Conservation (phyloP, 2,797 vertebrate genomes). For the Sebastes hopkinsi region DNA sequence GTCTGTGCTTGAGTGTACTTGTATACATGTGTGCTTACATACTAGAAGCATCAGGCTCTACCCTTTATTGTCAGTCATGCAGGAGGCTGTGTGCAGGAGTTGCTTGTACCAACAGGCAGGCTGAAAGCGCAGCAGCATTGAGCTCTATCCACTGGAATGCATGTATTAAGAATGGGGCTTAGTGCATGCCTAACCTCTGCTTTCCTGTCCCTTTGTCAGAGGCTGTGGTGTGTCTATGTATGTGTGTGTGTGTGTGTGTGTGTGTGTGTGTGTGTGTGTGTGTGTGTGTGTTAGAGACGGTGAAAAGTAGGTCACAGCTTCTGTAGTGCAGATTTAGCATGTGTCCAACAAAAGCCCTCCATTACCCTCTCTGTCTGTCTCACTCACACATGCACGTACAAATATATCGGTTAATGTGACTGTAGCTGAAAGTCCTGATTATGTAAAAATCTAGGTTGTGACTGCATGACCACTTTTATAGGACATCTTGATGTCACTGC, state of each 20-base stretch:
- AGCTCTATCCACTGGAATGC: conserved; percentile 77
- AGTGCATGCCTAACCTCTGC: conserved; percentile 75
- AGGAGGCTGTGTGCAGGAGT: conserved; percentile 50
- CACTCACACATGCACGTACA: conserved; percentile 14
- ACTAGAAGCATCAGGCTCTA: conserved; percentile 15
- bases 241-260: background rate
- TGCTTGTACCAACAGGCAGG: conserved; percentile 78
- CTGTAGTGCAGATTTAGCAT: conserved; percentile 61
- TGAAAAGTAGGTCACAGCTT: conserved; percentile 79
- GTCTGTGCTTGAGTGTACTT: background rate
- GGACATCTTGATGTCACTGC: background rate
- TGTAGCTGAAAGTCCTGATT: background rate
- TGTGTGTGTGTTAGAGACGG: conserved; percentile 31
- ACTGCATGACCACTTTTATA: background rate
- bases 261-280: conserved; percentile 3
- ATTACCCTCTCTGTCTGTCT: conserved; percentile 23
- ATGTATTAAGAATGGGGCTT: conserved; percentile 78
- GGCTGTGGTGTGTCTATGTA: conserved; percentile 5
- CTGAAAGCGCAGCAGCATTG: conserved; percentile 63
- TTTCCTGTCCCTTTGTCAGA: conserved; percentile 72
- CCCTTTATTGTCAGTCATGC: conserved; percentile 49
- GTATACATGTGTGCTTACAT: conserved; percentile 2
- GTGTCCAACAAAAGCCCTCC: conserved; percentile 64
- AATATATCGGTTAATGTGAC: background rate
- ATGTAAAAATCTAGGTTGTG: background rate